A percentile compares a stretch with the other conserved stretches of the same genome.
phyloP scores from a whole-genome alignment of 2,888 invertebrate species.

The Parnassius orleans region DNA sequence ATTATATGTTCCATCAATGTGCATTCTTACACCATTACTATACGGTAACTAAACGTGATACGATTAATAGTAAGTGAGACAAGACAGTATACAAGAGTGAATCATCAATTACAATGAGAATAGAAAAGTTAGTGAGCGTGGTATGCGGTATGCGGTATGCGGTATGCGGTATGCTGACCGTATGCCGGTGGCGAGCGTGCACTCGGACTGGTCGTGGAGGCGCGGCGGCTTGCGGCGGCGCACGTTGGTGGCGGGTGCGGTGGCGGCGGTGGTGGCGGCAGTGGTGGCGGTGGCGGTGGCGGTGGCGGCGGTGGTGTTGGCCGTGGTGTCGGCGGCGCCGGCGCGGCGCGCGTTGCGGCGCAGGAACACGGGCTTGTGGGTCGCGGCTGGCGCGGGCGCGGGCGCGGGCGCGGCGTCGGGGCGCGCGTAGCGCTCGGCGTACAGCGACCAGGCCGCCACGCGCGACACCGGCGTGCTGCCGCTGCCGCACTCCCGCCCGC shows the following conservation, averaged over 20 bases:
- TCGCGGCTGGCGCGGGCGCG: constrained; percentile 37
- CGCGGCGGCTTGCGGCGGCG: constrained; percentile 55
- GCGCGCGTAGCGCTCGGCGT: constrained; percentile 54
- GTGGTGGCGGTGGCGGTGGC: constrained; percentile 39
- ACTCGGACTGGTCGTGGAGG: constrained; percentile 50
- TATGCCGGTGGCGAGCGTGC: constrained; percentile 41
- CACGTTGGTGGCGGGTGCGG: constrained; percentile 27
- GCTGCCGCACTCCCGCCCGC: constrained; percentile 36
- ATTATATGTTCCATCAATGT: no score
- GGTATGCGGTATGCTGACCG: constrained; percentile 20
- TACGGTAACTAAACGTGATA: no score
- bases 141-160: neutral
- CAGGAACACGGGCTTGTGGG: constrained; percentile 60
- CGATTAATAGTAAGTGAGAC: no score
- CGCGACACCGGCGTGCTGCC: constrained; percentile 46
- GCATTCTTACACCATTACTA: no score
- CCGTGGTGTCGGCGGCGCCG: constrained; percentile 59
- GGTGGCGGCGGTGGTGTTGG: constrained; percentile 57
- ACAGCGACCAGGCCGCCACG: constrained; percentile 57
- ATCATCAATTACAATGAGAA: no score
- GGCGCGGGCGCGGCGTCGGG: constrained; percentile 33
- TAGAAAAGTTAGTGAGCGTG: no score
- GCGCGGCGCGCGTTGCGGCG: constrained; percentile 56
- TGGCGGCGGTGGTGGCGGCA: constrained; percentile 25
- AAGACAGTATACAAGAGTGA: no score